phyloP scores from a whole-genome alignment of 2,113 vertebrate species.

The Hydrolagus affinis region DNA sequence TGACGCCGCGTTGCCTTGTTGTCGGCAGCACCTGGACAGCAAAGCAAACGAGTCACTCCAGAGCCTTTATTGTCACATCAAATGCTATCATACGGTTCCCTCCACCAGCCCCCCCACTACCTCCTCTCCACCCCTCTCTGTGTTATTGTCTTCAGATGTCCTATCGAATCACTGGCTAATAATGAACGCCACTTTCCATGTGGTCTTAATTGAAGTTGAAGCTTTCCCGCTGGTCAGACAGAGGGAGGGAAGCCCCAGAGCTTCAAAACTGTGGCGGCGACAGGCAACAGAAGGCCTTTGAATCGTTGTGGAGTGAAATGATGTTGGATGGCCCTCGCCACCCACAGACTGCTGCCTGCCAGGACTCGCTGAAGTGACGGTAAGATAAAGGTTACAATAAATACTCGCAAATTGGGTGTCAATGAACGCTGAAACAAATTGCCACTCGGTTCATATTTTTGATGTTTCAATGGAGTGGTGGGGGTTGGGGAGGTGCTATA shows the following conservation, averaged over 20 bases:
- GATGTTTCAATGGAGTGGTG: too few relatives aligned
- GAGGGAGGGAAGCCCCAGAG: too few relatives aligned
- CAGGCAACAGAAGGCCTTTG: background rate
- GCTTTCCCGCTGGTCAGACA: background rate
- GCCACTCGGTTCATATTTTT: background rate
- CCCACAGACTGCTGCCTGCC: background rate
- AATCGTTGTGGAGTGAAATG: background rate
- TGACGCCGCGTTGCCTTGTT: too few relatives aligned
- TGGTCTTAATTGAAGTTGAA: background rate
- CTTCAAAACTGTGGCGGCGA: background rate
- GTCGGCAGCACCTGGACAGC: too few relatives aligned
- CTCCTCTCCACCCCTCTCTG: too few relatives aligned
- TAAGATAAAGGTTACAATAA: background rate
- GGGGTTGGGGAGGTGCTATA: too few relatives aligned
- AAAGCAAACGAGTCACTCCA: background rate
- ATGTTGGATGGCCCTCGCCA: background rate
- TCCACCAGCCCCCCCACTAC: too few relatives aligned
- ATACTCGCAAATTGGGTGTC: background rate
- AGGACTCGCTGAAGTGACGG: background rate
- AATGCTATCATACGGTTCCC: background rate
- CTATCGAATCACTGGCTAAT: background rate
- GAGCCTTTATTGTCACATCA: background rate
- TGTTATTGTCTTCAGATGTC: background rate
- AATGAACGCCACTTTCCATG: background rate
- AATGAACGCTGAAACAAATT: constrained; percentile 1